These are phyloP conservation scores for Osmoderma eremita DNA, from an alignment of 2,888 invertebrate genomes.

Conservation along the genomic window DNA sequence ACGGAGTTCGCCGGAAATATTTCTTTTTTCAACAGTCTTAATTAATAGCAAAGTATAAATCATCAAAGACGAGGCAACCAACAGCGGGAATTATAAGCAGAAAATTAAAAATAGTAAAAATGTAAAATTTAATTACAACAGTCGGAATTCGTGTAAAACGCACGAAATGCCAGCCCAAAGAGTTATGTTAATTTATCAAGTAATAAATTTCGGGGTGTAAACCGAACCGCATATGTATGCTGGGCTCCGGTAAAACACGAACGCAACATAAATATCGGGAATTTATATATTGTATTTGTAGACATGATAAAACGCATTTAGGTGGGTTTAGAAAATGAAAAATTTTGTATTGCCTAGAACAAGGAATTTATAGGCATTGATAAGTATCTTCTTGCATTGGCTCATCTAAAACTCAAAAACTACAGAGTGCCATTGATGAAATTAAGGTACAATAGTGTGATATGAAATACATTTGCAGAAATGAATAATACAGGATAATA, in stretches of 20 bases:
- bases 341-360: background rate
- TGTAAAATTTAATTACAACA: conserved; percentile 19
- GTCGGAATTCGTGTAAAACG: conserved; percentile 18
- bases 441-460: too few relatives aligned
- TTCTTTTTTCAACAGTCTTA: background rate
- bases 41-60: conserved; percentile 10
- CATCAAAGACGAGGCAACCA: conserved; percentile 11
- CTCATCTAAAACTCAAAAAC: too few relatives aligned
- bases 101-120: conserved; percentile 30
- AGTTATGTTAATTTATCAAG: conserved; percentile 20
- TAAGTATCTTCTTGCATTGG: background rate
- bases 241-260: background rate
- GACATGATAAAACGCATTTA: background rate
- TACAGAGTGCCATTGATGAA: too few relatives aligned
- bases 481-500: too few relatives aligned
- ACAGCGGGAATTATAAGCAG: conserved; percentile 3
- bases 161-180: conserved; percentile 7
- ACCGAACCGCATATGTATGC: conserved; percentile 8
- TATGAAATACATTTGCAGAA: too few relatives aligned
- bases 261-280: conserved; percentile 12
- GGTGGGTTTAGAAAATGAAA: background rate
- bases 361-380: background rate
- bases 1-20: background rate
- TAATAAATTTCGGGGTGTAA: conserved; percentile 24
- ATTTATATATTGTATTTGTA: background rate